Conservation (phyloP, 2,113 vertebrate species). For the Aramus guarauna region DNA sequence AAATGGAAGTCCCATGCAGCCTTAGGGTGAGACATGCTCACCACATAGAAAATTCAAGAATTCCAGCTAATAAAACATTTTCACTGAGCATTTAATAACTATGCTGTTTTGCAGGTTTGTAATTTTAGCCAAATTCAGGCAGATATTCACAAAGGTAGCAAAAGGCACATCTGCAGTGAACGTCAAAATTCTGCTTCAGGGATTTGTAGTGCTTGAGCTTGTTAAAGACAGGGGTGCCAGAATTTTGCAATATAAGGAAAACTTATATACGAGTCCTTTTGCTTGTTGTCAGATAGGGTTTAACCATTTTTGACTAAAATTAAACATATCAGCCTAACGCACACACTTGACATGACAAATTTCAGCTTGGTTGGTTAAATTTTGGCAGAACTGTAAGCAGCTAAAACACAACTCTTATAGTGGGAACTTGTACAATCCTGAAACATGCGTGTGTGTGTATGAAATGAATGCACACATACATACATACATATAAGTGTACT, state of each 20-base stretch:
- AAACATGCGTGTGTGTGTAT: background rate
- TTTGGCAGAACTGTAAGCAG: background rate
- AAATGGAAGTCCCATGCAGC: background rate
- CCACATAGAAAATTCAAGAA: background rate
- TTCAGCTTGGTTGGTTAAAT: background rate
- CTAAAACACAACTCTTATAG: fast-evolving
- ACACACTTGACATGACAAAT: background rate
- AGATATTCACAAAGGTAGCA: background rate
- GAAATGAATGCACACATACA: background rate
- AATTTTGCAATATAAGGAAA: background rate
- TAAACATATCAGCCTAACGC: background rate
- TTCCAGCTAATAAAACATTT: background rate
- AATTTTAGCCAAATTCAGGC: background rate
- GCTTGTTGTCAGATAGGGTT: background rate
- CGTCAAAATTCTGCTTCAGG: background rate
- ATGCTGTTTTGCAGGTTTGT: background rate
- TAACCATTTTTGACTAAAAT: background rate
- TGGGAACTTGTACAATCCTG: background rate
- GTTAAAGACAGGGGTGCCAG: background rate
- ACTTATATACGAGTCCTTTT: background rate
- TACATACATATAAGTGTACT: background rate
- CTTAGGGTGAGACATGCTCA: background rate
- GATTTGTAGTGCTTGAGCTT: background rate
- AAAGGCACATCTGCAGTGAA: background rate
- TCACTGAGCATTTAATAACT: background rate